Evolutionary conservation across 2,113 vertebrate genomes (phyloP), one percentile per base, ranked within the genome.

Genomic region (Mohoua ochrocephala): DNA sequence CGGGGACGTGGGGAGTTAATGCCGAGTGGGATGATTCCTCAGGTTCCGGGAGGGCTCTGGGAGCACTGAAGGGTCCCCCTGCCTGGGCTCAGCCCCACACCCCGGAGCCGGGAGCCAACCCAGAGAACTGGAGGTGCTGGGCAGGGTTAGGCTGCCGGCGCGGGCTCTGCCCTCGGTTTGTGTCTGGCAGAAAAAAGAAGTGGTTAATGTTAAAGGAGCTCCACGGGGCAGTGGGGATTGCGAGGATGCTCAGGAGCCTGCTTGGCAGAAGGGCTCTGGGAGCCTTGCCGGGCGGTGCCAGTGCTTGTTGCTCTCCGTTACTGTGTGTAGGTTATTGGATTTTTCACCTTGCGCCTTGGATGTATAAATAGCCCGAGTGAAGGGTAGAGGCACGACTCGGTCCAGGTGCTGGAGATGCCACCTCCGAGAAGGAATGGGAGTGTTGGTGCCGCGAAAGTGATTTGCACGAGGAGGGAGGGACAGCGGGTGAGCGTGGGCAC

Each of bases 291-390:
- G 56, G 69, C 59, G n/a, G 57, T n/a, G 79, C 84, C 30, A 1
- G 41, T 67, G 77, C 91, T 95, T 64, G 79, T 95, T 90, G 71
- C 93, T 89, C 47, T 77, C 84, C 14, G 49, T 37, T 53, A 7
- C 28, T 1, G 1, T 41, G 69, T 52, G 60, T 15, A 64, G 91
- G 70, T 89, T 92, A 71, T 75, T 2, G 6, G 61, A 56, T 79
- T 92, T 95, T 95, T 95, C 87, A 95, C 89, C 84, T 95, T 93
- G 89, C 2, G 14, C 61, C 70, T 71, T 8, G 42, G 57, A 13
- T 57, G 41, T 79, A 82, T 82, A 39, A 84, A 82, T 52, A 95
- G 77, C 61, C 50, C 0, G 18, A 49, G 76, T 5, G 2, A 59
- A 45, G 59, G 73, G 93, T 30, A 63, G 64, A 42, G 53, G 57